phyloP scores from a whole-genome alignment of 2,888 invertebrate species.

The Stictocephala bisonia region DNA sequence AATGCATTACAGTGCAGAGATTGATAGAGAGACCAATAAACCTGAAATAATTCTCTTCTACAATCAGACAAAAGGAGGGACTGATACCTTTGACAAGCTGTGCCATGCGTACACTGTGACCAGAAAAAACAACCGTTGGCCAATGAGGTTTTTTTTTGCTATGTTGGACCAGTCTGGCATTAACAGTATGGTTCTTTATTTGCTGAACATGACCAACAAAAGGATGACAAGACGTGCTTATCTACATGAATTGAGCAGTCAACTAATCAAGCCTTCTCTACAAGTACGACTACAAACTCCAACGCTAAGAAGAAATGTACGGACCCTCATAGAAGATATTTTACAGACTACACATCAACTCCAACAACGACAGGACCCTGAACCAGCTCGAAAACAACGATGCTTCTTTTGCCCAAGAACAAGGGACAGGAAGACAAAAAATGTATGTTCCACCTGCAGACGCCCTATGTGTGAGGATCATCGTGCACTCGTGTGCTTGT shows the following conservation, averaged over 20 bases:
- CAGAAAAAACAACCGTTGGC: slow-evolving; percentile 57
- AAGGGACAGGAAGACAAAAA: no score
- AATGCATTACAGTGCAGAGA: slow-evolving; percentile 54
- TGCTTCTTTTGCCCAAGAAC: no score
- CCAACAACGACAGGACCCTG: no score
- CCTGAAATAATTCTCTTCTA: slow-evolving; percentile 57
- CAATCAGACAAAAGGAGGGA: slow-evolving; percentile 59
- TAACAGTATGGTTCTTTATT: slow-evolving; percentile 39
- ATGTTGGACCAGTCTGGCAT: slow-evolving; percentile 46
- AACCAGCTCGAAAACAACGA: no score
- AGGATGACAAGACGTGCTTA: slow-evolving; percentile 41
- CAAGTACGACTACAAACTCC: slow-evolving; percentile 26
- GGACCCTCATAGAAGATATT: no score
- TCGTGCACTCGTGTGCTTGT: no score
- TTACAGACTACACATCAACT: no score
- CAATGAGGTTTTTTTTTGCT: slow-evolving; percentile 53
- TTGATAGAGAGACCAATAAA: slow-evolving; percentile 57
- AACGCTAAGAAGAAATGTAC: no score
- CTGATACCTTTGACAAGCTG: slow-evolving; percentile 58
- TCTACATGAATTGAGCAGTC: slow-evolving; percentile 27
- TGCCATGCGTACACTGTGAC: slow-evolving; percentile 55
- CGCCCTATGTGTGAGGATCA: no score
- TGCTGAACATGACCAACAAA: slow-evolving; percentile 15
- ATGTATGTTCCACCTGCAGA: no score
- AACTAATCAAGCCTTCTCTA: slow-evolving; percentile 27